Conservation (phyloP, 2,797 vertebrate species). For the Xyrichtys novacula region DNA sequence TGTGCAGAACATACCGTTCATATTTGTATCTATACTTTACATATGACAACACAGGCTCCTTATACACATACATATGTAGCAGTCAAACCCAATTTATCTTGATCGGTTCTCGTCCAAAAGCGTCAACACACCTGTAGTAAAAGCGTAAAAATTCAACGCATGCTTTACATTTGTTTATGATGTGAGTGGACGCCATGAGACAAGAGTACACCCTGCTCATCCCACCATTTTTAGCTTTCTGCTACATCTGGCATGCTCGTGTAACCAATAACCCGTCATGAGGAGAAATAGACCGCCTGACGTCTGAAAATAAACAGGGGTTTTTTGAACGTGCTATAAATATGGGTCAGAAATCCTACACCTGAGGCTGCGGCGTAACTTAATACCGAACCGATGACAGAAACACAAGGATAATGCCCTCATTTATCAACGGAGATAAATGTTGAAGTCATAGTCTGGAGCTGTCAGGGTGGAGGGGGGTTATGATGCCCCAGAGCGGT, state of each 20-base stretch:
- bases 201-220: conserved; percentile 66
- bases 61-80: conserved; percentile 5
- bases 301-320: conserved; percentile 65
- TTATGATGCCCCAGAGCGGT: conserved; percentile 20
- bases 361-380: conserved; percentile 59
- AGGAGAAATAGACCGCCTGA: conserved; percentile 34
- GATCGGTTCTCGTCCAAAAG: no score
- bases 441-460: conserved; percentile 55
- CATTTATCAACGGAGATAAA: conserved; percentile 66
- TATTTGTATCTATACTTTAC: conserved; percentile 12
- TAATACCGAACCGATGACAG: conserved; percentile 53
- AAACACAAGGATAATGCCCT: conserved; percentile 57
- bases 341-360: conserved; percentile 67
- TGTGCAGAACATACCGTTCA: conserved; percentile 29
- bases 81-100: not conserved
- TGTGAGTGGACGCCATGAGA: conserved; percentile 52
- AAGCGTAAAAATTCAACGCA: no score
- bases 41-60: conserved; percentile 21
- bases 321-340: conserved; percentile 66
- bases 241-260: conserved; percentile 70
- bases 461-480: conserved; percentile 33
- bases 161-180: not conserved
- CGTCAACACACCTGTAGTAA: no score
- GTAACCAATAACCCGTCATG: conserved; percentile 64
- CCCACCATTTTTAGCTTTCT: conserved; percentile 74